Conservation (phyloP, 2,113 vertebrate genomes). For the Rhinolophus ferrumequinum region DNA sequence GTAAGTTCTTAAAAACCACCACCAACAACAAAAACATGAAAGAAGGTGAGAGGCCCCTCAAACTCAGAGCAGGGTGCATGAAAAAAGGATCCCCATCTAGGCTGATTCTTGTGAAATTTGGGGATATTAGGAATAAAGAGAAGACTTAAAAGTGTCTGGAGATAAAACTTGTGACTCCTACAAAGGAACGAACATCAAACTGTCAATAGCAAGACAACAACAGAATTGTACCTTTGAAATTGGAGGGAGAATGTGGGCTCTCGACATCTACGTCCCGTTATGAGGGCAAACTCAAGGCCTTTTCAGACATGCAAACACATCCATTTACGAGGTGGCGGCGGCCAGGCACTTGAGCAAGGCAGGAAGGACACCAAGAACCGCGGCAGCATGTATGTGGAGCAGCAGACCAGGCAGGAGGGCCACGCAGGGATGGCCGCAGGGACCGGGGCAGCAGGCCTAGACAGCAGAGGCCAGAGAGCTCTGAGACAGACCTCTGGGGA, state of each 20-base stretch:
- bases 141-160: background rate
- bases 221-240: background rate
- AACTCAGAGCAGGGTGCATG: background rate
- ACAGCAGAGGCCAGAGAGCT: background rate
- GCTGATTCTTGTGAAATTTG: background rate
- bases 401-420: too few relatives aligned
- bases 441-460: rapidly evolving
- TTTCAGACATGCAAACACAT: background rate
- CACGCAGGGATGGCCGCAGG: background rate
- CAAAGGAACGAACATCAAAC: too few relatives aligned
- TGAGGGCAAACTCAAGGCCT: background rate
- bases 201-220: background rate
- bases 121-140: background rate
- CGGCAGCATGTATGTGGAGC: background rate
- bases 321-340: background rate
- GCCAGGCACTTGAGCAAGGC: background rate
- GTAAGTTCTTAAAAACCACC: background rate
- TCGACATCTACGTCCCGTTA: background rate
- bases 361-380: background rate
- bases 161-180: background rate
- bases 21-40: background rate
- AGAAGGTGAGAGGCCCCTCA: background rate
- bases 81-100: background rate
- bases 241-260: background rate
- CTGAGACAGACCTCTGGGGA: background rate